phyloP scores from a whole-genome alignment of 1,140 invertebrate species.

The Bilobella aurantiaca region DNA sequence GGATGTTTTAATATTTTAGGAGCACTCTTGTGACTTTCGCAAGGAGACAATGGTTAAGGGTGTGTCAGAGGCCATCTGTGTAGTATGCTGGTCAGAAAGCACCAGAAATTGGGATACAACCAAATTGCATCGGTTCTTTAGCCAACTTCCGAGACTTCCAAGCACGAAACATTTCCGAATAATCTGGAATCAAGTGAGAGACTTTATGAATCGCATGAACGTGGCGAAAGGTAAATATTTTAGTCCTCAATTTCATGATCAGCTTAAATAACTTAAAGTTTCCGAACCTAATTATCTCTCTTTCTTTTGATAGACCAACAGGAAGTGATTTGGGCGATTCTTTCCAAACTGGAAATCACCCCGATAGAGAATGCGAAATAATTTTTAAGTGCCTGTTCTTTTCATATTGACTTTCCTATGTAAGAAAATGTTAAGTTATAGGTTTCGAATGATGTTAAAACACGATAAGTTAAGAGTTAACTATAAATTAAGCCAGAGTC shows the following conservation, averaged over 20 bases:
- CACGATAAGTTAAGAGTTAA: too few species aligned
- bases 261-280: too few species aligned
- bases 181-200: conserved; percentile 13
- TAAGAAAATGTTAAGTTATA: too few species aligned
- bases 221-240: conserved; percentile 11
- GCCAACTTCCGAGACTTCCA: neutral
- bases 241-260: too few species aligned
- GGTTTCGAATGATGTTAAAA: too few species aligned
- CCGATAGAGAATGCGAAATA: too few species aligned
- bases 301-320: too few species aligned
- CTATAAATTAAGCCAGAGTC: too few species aligned
- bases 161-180: neutral
- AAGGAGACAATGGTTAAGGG: neutral
- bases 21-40: conserved; percentile 12
- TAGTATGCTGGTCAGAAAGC: neutral
- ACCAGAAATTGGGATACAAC: neutral
- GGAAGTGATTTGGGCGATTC: too few species aligned
- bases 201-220: conserved; percentile 8
- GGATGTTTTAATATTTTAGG: neutral
- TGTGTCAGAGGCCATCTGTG: conserved; percentile 10
- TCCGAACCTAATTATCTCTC: too few species aligned
- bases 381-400: neutral
- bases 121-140: neutral
- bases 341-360: too few species aligned
- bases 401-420: neutral